Evolutionary conservation across 2,113 vertebrate species (phyloP).

Genomic region (Isurus oxyrinchus): DNA sequence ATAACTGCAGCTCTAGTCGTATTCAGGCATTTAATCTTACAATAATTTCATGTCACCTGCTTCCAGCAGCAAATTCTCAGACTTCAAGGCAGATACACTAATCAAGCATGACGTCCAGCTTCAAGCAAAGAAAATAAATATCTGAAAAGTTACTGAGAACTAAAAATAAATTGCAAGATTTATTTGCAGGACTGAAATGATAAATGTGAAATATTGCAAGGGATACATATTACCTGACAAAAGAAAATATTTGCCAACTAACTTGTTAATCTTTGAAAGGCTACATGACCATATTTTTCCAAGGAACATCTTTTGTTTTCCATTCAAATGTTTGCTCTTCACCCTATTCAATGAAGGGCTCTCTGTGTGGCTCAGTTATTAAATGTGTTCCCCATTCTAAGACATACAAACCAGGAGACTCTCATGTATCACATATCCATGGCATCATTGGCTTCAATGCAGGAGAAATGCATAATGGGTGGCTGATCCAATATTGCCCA

Average conservation of each 20-base stretch:
- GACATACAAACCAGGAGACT: background rate
- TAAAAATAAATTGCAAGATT: background rate
- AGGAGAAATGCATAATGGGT: no score
- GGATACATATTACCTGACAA: background rate
- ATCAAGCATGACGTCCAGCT: constrained; percentile 2
- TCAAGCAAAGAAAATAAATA: constrained; percentile 25
- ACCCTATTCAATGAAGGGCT: background rate
- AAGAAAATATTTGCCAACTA: background rate
- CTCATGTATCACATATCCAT: background rate
- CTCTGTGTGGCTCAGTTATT: background rate
- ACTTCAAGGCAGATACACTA: constrained; percentile 9
- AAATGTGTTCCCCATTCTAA: no score
- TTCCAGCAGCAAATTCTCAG: constrained; percentile 27
- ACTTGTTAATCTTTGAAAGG: background rate
- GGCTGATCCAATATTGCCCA: background rate
- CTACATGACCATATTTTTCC: background rate
- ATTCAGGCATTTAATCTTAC: constrained; percentile 33
- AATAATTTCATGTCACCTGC: constrained; percentile 32
- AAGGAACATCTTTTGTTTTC: background rate
- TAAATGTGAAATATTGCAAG: background rate
- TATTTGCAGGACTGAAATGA: background rate
- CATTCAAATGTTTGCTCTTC: background rate
- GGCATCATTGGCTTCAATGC: background rate
- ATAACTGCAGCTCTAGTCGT: background rate
- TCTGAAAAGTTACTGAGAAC: constrained; percentile 12